Base-by-base conservation (phyloP, 2,113 vertebrate species). In the Polyodon spathula region DNA sequence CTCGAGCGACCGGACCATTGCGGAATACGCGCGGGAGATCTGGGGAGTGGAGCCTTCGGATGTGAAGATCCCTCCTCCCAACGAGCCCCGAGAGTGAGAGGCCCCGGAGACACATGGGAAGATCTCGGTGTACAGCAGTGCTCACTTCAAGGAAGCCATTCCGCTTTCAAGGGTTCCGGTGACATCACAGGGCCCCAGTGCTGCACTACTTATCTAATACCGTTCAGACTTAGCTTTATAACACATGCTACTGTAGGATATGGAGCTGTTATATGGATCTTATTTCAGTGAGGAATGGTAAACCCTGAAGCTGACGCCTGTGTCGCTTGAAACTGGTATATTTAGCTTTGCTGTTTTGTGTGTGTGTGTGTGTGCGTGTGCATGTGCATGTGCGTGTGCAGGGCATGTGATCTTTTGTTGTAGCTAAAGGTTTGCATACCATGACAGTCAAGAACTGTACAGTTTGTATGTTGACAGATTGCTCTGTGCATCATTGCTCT, bases 1-100 rank as follows among this genome's bases (percentile, higher is more conserved):
- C 79, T 93, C 92, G 62, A 93, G 91, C 2, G 89, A 93, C 75
- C 78, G 89, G 56, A 93, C 92, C 72, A 92, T 92, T 69, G 81
- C 56, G 0, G 87, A 92, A 55, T 92, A 92, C 0, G 89, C 90
- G 10, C 72, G 64, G 4, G 89, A 92, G 37, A 92, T 93, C 75
- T 92, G 91, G 92, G 89, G 88, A 0, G 84, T 90, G 64, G 90
- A 92, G 70, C 92, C 90, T 0, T 89, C 87, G 0, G 77, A 83
- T 27, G 81, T 86, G 54, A 88, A 88, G 70, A 91, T 92, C 41
- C 88, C 88, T 0, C 81, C 85, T 0, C 89, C 91, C 15, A 89
- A 88, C 66, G 70, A 85, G 40, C 89, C 90, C 51, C 81, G 71
- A 63, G 85, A 88, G 0, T 90, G 78, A 84, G 10, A 37, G 17